These are phyloP conservation scores for Agrypnus murinus DNA, from an alignment of 2,888 invertebrate species.

Conservation along the genomic window DNA sequence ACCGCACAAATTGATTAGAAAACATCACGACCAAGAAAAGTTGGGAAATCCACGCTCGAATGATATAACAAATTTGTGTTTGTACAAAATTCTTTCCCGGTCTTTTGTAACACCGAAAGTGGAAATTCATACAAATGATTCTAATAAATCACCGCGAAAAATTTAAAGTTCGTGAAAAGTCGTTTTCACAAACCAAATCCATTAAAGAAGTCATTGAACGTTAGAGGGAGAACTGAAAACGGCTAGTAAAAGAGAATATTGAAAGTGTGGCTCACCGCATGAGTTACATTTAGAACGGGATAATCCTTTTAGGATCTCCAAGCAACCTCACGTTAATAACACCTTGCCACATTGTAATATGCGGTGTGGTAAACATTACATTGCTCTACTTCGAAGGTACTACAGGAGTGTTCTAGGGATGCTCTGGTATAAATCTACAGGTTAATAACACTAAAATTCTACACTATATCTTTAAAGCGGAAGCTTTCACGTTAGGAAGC, in stretches of 20 bases:
- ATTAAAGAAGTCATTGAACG: conserved; percentile 42
- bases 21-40: not conserved
- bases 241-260: conserved; percentile 45
- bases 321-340: conserved; percentile 51
- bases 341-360: conserved; percentile 50
- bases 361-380: conserved; percentile 49
- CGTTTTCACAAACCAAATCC: conserved; percentile 43
- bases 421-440: conserved; percentile 38
- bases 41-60: not conserved
- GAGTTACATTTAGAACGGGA: conserved; percentile 53
- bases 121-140: conserved; percentile 36
- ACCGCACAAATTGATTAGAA: conserved; percentile 25
- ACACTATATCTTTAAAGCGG: conserved; percentile 23
- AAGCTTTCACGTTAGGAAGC: not conserved
- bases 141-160: conserved; percentile 41
- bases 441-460: conserved; percentile 37
- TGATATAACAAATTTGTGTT: conserved; percentile 1
- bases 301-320: conserved; percentile 53
- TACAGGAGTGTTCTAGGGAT: conserved; percentile 28
- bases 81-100: conserved; percentile 6
- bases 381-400: conserved; percentile 42
- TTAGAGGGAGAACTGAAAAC: conserved; percentile 29
- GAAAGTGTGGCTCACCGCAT: conserved; percentile 45
- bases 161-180: conserved; percentile 38
- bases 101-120: conserved; percentile 11